Evolutionary conservation across 1,140 invertebrate species (phyloP).

Genomic region (Coenobita brevimanus): DNA sequence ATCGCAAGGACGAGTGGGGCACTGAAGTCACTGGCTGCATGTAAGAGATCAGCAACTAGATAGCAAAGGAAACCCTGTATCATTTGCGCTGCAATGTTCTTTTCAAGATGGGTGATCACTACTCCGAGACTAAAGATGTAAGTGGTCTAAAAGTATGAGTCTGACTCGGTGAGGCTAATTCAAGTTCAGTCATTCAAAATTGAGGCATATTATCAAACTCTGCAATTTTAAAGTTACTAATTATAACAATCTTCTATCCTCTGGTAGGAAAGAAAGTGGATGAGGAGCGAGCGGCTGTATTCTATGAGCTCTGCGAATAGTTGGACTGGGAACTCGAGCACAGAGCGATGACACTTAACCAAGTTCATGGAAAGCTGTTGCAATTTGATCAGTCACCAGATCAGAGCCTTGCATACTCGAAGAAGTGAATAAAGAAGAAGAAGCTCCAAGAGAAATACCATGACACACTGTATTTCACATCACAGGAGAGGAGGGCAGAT

Average conservation of each 20-base stretch:
- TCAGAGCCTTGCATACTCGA: constrained; percentile 5
- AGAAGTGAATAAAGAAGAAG: constrained; percentile 25
- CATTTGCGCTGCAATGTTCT: constrained; percentile 23
- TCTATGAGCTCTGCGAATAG: constrained; percentile 21
- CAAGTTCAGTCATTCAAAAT: too few relatives aligned
- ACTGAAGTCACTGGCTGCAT: constrained; percentile 23
- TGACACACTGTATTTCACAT: constrained; percentile 12
- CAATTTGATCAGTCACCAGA: constrained; percentile 31
- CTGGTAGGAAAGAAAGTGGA: constrained; percentile 12
- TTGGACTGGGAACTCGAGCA: constrained; percentile 29
- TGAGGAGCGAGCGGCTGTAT: constrained; percentile 16
- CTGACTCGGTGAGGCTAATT: too few relatives aligned
- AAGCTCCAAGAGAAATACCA: constrained; percentile 23
- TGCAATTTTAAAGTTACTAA: too few relatives aligned
- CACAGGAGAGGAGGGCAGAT: not conserved
- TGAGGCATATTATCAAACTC: too few relatives aligned
- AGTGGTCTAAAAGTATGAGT: not conserved
- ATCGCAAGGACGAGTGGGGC: constrained; percentile 28
- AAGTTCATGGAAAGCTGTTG: constrained; percentile 24
- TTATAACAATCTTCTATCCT: too few relatives aligned
- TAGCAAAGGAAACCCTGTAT: constrained; percentile 34
- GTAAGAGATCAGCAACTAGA: constrained; percentile 29
- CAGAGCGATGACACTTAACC: constrained; percentile 30
- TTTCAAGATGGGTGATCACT: constrained; percentile 13
- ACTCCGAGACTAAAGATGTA: constrained; percentile 28